These are phyloP conservation scores for Acanthurus leucopareius DNA, from an alignment of 2,797 vertebrate genomes.

Conservation along the genomic window DNA sequence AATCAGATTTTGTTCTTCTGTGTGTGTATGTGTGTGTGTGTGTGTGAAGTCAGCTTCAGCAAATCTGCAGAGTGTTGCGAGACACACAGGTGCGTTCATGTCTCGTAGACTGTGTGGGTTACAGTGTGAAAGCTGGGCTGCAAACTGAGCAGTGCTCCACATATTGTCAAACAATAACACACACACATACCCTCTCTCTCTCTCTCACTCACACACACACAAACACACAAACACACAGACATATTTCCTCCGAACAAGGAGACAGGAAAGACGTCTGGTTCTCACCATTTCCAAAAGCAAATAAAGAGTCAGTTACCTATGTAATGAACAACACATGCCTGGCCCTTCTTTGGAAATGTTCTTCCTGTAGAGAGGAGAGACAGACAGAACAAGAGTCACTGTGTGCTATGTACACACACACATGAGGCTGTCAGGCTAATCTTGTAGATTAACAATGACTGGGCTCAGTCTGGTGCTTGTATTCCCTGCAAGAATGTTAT, in stretches of 20 bases:
- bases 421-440: constrained; percentile 32
- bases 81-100: constrained; percentile 40
- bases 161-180: background rate
- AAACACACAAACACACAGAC: constrained; percentile 5
- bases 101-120: background rate
- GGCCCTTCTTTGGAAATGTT: constrained; percentile 99
- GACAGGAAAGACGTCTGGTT: constrained; percentile 39
- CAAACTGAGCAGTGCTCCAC: background rate
- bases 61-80: background rate
- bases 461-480: constrained; percentile 23
- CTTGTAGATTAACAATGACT: constrained; percentile 40
- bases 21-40: background rate
- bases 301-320: constrained; percentile 89
- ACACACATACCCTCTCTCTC: background rate
- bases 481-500: constrained; percentile 29
- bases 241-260: constrained; percentile 26
- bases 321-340: constrained; percentile 98
- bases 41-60: background rate
- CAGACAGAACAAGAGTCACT: constrained; percentile 45
- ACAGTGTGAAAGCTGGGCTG: background rate
- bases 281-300: constrained; percentile 2
- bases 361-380: constrained; percentile 87
- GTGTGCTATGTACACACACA: background rate
- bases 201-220: background rate
- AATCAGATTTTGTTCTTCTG: background rate